Conservation (phyloP, 2,888 invertebrate species). For the Tipula confusa region DNA sequence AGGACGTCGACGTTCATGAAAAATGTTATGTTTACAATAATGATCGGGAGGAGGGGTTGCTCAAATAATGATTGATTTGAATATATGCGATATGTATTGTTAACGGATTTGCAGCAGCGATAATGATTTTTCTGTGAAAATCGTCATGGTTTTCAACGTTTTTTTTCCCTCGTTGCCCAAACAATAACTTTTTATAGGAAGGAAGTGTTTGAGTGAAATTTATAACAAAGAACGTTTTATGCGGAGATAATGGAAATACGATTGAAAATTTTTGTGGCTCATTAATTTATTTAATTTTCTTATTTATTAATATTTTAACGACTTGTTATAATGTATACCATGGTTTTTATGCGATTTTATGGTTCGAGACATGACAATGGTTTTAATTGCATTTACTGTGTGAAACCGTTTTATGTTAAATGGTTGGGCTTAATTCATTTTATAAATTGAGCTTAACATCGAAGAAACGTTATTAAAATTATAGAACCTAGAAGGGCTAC, state of each 20-base stretch:
- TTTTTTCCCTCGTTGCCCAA: too few relatives aligned
- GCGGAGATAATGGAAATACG: background rate
- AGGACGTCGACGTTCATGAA: background rate
- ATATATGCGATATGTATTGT: too few relatives aligned
- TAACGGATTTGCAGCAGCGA: background rate
- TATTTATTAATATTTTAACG: conserved; percentile 12
- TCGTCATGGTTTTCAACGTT: too few relatives aligned
- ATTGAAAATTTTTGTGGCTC: background rate
- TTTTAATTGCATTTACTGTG: too few relatives aligned
- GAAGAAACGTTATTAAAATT: too few relatives aligned
- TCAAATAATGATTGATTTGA: background rate
- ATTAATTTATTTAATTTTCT: background rate
- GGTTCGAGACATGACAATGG: background rate
- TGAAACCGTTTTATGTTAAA: too few relatives aligned
- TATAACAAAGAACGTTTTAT: background rate
- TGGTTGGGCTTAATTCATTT: too few relatives aligned
- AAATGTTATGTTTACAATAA: background rate
- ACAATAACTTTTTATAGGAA: background rate
- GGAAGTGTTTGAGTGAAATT: background rate
- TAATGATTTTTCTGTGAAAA: background rate
- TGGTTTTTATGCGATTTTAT: background rate
- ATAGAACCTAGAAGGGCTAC: too few relatives aligned
- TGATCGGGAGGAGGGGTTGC: background rate
- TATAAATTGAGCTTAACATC: too few relatives aligned
- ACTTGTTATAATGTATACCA: background rate